These are phyloP conservation scores for Brachyalestes nurse DNA, from an alignment of 2,797 vertebrate genomes.

Conservation along the genomic window DNA sequence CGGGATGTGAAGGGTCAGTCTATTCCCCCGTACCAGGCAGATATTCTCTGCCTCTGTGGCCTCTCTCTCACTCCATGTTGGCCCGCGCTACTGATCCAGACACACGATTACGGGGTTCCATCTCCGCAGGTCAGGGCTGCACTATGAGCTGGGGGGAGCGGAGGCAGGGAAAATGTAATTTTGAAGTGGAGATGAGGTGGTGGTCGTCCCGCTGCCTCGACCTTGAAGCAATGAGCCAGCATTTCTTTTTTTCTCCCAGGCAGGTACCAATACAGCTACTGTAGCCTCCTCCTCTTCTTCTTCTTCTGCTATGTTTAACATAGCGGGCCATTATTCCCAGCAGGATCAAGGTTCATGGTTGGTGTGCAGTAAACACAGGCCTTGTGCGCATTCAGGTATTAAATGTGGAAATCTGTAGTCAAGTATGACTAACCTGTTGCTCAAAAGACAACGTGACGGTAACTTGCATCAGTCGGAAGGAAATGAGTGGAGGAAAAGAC, in stretches of 20 bases:
- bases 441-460: background rate
- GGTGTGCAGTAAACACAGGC: background rate
- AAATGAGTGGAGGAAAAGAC: background rate
- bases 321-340: background rate
- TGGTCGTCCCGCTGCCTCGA: slow-evolving; percentile 18
- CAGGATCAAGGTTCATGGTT: background rate
- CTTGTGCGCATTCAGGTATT: slow-evolving; percentile 1
- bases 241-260: background rate
- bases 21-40: slow-evolving; percentile 14
- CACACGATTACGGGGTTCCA: slow-evolving; percentile 33
- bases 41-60: slow-evolving; percentile 33
- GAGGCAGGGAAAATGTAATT: slow-evolving; percentile 48
- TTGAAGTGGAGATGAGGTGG: slow-evolving; percentile 51
- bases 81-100: slow-evolving; percentile 24
- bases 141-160: slow-evolving; percentile 25
- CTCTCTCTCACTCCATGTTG: background rate
- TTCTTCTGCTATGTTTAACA: slow-evolving; percentile 23
- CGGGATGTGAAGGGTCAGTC: slow-evolving; percentile 44
- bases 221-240: slow-evolving; percentile 26
- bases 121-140: slow-evolving; percentile 43
- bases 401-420: slow-evolving; percentile 9
- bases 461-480: background rate
- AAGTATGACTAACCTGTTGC: background rate
- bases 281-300: background rate
- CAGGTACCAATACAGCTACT: slow-evolving; percentile 14